phyloP scores from a whole-genome alignment of 1,140 invertebrate genomes.

The Drosophila novamexicana region DNA sequence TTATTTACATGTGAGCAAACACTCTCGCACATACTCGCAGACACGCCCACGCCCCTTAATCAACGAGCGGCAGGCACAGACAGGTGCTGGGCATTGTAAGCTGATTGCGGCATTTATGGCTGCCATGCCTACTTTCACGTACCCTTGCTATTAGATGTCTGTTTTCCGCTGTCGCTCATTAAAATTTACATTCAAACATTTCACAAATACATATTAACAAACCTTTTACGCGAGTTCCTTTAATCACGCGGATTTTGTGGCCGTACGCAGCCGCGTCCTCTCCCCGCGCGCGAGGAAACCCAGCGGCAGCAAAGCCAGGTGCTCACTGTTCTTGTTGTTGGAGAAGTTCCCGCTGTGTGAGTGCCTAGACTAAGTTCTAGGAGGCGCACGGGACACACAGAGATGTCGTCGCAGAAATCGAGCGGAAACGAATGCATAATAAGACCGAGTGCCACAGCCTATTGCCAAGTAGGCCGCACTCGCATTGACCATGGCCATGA shows the following conservation, averaged over 20 bases:
- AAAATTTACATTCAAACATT: constrained; percentile 72
- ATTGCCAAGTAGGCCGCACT: constrained; percentile 58
- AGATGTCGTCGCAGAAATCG: constrained; percentile 39
- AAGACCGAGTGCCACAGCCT: constrained; percentile 14
- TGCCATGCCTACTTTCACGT: constrained; percentile 4
- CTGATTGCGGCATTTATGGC: constrained; percentile 68
- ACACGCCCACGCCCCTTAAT: neutral
- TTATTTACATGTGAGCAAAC: constrained; percentile 38
- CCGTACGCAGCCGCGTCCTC: constrained; percentile 29
- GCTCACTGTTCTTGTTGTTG: neutral
- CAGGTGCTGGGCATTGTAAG: constrained; percentile 37
- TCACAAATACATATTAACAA: constrained; percentile 62
- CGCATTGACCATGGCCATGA: constrained; percentile 73
- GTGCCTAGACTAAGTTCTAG: constrained; percentile 37
- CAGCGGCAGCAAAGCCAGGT: constrained; percentile 5
- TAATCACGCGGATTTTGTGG: constrained; percentile 69
- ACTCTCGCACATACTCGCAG: constrained; percentile 6
- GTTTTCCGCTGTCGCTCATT: constrained; percentile 52
- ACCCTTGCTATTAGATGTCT: constrained; percentile 5
- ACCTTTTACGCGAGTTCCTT: constrained; percentile 62
- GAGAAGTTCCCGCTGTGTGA: constrained; percentile 52
- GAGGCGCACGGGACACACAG: neutral
- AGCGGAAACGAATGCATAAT: constrained; percentile 28
- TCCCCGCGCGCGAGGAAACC: constrained; percentile 6
- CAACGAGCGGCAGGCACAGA: neutral